phyloP scores from a whole-genome alignment of 2,113 vertebrate species.

The Calonectris borealis region DNA sequence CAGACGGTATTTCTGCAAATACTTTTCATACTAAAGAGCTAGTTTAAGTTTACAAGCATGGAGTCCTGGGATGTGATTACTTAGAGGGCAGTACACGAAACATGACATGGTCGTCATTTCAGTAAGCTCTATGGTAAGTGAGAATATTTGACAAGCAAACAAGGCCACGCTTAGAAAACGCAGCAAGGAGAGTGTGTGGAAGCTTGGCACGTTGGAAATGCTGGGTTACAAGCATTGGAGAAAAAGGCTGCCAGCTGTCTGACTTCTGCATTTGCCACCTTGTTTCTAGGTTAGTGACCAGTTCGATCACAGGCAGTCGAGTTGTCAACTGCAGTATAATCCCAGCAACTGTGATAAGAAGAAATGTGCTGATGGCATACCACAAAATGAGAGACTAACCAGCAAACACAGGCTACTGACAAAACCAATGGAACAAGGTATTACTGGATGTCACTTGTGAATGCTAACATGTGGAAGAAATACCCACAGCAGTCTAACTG shows the following conservation, averaged over 20 bases:
- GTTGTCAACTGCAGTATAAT: background rate
- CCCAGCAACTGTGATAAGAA: background rate
- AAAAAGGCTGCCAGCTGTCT: background rate
- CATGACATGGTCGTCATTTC: background rate
- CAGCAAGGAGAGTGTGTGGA: background rate
- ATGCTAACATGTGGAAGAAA: background rate
- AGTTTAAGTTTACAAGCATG: background rate
- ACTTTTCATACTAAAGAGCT: background rate
- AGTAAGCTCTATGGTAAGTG: background rate
- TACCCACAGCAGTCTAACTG: background rate
- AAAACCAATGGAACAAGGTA: background rate
- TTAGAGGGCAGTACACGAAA: background rate
- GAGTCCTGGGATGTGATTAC: background rate
- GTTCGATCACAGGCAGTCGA: background rate
- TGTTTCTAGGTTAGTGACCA: background rate
- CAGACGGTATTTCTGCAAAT: background rate
- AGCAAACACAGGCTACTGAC: background rate
- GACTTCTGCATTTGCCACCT: background rate
- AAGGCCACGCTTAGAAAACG: accelerated
- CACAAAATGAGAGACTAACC: background rate
- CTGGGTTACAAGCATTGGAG: background rate
- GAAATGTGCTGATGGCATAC: background rate
- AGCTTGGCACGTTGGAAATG: background rate
- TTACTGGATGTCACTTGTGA: background rate
- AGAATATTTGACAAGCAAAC: background rate